Evolutionary conservation across 2,888 invertebrate genomes (phyloP).

Genomic region (Ormyrus thymus): DNA sequence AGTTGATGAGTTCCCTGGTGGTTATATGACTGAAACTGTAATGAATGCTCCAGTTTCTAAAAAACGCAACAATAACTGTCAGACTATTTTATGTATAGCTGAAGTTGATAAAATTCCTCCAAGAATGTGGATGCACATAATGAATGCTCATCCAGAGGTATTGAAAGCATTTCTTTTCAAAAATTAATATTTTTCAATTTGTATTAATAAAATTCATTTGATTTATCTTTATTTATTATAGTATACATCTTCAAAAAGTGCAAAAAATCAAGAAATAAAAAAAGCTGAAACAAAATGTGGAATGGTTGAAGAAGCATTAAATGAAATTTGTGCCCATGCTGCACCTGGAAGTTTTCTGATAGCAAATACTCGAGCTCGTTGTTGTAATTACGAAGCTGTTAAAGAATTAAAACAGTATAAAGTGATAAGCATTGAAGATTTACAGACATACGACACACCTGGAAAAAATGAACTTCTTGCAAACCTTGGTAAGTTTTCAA

Average conservation of each 20-base stretch:
- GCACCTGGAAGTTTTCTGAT: constrained; percentile 74
- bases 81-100: constrained; percentile 81
- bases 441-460: constrained; percentile 74
- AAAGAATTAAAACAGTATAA: constrained; percentile 70
- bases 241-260: constrained; percentile 40
- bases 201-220: background rate
- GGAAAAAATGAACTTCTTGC: constrained; percentile 72
- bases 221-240: background rate
- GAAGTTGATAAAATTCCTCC: constrained; percentile 77
- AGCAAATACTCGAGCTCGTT: constrained; percentile 70
- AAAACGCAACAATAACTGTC: constrained; percentile 76
- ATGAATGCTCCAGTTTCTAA: constrained; percentile 75
- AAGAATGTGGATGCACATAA: constrained; percentile 74
- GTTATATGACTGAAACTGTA: constrained; percentile 77
- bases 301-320: constrained; percentile 72
- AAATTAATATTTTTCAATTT: background rate
- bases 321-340: constrained; percentile 69
- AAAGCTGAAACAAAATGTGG: constrained; percentile 61
- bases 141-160: constrained; percentile 68
- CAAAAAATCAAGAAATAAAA: constrained; percentile 30
- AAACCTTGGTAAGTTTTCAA: constrained; percentile 71
- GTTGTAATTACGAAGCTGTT: constrained; percentile 71
- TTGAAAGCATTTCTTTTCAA: constrained; percentile 9
- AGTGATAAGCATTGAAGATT: constrained; percentile 74
- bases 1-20: constrained; percentile 81